Conservation (phyloP, 2,113 vertebrate species). For the Tachuris rubrigastra region DNA sequence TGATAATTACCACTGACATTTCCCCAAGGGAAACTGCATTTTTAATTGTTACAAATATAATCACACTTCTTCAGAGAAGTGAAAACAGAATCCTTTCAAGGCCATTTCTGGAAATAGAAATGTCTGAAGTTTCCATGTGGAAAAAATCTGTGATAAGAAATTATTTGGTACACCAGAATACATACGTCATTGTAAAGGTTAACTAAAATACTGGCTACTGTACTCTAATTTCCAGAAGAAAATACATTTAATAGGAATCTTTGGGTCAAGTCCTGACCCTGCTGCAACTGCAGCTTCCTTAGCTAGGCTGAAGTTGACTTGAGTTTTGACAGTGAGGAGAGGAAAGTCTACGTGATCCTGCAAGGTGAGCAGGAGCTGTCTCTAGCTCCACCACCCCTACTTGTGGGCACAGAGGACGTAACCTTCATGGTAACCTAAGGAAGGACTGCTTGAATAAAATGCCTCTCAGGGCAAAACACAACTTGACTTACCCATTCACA, state of each 20-base stretch:
- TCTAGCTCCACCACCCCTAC: not conserved
- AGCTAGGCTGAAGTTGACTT: not conserved
- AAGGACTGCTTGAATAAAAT: not conserved
- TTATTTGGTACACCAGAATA: slow-evolving; percentile 26
- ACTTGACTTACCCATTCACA: not conserved
- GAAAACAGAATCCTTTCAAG: slow-evolving; percentile 7
- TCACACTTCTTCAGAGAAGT: slow-evolving; percentile 24
- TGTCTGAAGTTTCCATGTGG: slow-evolving; percentile 25
- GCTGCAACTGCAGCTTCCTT: not conserved
- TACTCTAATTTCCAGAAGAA: slow-evolving; percentile 25
- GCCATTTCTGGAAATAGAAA: slow-evolving; percentile 24
- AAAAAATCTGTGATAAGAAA: not conserved
- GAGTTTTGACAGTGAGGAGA: not conserved
- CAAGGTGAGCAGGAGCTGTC: not conserved
- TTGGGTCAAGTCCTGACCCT: not conserved
- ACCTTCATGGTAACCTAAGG: not conserved
- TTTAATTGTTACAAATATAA: slow-evolving; percentile 66
- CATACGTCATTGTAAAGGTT: slow-evolving; percentile 40
- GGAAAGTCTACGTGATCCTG: not conserved
- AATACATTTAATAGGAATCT: slow-evolving; percentile 6
- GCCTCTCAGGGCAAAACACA: not conserved
- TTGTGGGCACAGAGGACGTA: not conserved
- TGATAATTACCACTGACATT: slow-evolving; percentile 64
- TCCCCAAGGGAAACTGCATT: slow-evolving; percentile 35
- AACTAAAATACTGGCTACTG: slow-evolving; percentile 7